These are phyloP conservation scores for Rhaphigaster nebulosa DNA, from an alignment of 2,888 invertebrate species.

Conservation along the genomic window DNA sequence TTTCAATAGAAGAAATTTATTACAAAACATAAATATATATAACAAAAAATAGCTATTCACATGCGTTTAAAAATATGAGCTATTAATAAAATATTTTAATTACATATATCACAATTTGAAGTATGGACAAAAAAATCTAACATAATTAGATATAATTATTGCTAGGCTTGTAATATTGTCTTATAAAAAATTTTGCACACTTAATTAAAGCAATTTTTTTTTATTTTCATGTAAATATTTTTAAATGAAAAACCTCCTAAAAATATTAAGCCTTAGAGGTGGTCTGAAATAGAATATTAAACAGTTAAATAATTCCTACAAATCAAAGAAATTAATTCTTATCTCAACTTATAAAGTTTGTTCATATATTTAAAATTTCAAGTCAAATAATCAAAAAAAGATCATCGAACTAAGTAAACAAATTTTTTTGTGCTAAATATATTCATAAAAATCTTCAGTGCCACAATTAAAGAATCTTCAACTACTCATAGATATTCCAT, in stretches of 20 bases:
- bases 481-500: too few relatives aligned
- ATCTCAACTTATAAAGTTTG: not conserved
- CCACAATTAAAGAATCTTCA: too few relatives aligned
- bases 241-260: not conserved
- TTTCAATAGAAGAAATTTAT: constrained; percentile 5
- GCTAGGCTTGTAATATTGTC: not conserved
- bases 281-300: not conserved
- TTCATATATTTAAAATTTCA: too few relatives aligned
- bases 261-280: not conserved
- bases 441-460: not conserved
- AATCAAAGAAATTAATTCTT: not conserved
- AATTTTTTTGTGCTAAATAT: too few relatives aligned
- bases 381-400: too few relatives aligned
- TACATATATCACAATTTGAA: constrained; percentile 25
- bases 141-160: not conserved
- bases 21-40: constrained; percentile 42
- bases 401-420: too few relatives aligned
- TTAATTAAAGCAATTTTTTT: not conserved
- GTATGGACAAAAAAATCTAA: not conserved
- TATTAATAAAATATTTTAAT: constrained; percentile 47
- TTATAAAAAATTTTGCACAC: not conserved
- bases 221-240: not conserved
- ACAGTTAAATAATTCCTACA: not conserved
- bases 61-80: constrained; percentile 39
- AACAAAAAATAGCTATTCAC: constrained; percentile 43